These are phyloP conservation scores for Coendou prehensilis DNA, from an alignment of 2,797 vertebrate genomes.

Conservation along the genomic window DNA sequence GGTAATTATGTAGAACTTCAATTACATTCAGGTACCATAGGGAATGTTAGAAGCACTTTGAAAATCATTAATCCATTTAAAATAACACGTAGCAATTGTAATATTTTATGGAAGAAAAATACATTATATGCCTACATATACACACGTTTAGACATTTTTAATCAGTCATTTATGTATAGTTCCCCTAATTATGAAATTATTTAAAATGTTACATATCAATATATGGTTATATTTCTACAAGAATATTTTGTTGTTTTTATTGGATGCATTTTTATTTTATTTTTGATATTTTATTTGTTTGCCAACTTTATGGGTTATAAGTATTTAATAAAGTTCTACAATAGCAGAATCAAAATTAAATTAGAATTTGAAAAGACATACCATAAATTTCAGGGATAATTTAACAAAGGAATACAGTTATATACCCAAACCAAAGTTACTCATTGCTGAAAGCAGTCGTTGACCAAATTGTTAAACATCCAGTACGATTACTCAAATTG, in stretches of 20 bases:
- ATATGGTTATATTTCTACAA: background rate
- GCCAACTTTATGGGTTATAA: background rate
- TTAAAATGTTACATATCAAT: background rate
- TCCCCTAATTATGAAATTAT: background rate
- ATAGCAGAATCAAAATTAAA: background rate
- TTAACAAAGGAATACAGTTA: background rate
- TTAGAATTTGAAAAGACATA: background rate
- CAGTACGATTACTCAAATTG: constrained; percentile 30
- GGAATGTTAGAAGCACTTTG: background rate
- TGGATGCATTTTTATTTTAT: background rate
- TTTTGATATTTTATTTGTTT: background rate
- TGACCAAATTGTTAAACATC: constrained; percentile 8
- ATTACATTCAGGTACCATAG: background rate
- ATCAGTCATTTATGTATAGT: background rate
- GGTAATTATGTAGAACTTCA: background rate
- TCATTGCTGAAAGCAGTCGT: background rate
- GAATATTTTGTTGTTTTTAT: background rate
- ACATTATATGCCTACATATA: background rate
- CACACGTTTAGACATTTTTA: background rate
- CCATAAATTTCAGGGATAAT: background rate
- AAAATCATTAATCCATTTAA: background rate
- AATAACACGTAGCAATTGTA: background rate
- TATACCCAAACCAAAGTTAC: background rate
- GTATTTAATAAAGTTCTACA: background rate
- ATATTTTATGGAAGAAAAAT: background rate